Evolutionary conservation across 2,797 vertebrate species (phyloP).

Genomic region (Coregonus ussuriensis): DNA sequence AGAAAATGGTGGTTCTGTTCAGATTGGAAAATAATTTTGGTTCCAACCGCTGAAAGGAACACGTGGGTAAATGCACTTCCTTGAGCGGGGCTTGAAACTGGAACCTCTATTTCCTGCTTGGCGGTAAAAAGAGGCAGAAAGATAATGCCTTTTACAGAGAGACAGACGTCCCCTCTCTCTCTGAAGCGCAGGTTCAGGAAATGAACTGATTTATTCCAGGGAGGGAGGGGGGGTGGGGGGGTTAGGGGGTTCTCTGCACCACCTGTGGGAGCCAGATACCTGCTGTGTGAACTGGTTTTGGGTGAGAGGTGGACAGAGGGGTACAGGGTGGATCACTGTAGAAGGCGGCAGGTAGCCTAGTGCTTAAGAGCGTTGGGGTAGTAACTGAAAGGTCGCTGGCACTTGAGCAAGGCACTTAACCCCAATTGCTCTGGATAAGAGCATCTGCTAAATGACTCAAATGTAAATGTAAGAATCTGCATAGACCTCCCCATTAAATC

Average conservation of each 20-base stretch:
- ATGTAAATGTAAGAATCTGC: neutral
- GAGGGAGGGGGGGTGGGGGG: constrained; percentile 31
- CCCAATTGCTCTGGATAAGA: no score
- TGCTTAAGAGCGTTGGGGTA: no score
- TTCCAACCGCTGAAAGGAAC: neutral
- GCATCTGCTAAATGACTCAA: neutral
- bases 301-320: neutral
- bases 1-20: no score
- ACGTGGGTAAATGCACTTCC: neutral
- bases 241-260: constrained; percentile 49
- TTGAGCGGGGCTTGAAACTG: constrained; percentile 50
- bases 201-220: constrained; percentile 60
- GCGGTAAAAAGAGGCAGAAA: constrained; percentile 46
- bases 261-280: constrained; percentile 47
- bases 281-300: neutral
- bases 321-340: neutral
- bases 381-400: no score
- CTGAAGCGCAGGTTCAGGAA: constrained; percentile 56
- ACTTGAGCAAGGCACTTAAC: no score
- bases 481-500: neutral
- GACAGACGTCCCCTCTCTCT: constrained; percentile 53
- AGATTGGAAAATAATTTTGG: no score
- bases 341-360: neutral
- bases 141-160: constrained; percentile 73
- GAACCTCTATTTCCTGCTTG: constrained; percentile 64